phyloP scores from a whole-genome alignment of 2,797 vertebrate species.

The Pangasius mekongensis region DNA sequence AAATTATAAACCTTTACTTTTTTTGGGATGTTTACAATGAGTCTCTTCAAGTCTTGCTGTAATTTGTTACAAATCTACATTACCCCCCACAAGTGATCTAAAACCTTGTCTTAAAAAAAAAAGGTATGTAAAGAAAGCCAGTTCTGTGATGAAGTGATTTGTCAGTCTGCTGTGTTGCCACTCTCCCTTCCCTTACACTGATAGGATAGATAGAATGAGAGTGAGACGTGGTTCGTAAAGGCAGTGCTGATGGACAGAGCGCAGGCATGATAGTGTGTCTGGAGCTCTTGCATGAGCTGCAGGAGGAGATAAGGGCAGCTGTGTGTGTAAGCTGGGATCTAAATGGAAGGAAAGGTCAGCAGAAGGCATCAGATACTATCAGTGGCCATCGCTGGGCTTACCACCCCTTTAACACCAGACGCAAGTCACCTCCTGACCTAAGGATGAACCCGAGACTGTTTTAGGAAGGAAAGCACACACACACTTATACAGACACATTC shows the following conservation, averaged over 20 bases:
- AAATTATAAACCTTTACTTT: not conserved
- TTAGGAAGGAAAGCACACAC: conserved; percentile 12
- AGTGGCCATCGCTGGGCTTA: conserved; percentile 66
- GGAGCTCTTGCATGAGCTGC: conserved; percentile 72
- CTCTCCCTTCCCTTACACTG: conserved; percentile 68
- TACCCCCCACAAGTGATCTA: not conserved
- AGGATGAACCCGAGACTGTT: conserved; percentile 60
- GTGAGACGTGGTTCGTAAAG: conserved; percentile 68
- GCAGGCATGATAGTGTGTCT: conserved; percentile 65
- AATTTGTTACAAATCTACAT: not conserved
- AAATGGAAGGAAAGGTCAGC: conserved; percentile 71
- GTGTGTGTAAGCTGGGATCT: conserved; percentile 66
- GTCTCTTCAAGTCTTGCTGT: not conserved
- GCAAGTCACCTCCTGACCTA: conserved; percentile 65
- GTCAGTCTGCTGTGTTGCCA: conserved; percentile 70
- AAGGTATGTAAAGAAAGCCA: conserved; percentile 34
- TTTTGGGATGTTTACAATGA: not conserved
- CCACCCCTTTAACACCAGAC: conserved; percentile 67
- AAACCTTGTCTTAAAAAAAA: not conserved
- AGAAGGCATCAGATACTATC: conserved; percentile 70
- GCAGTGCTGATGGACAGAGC: conserved; percentile 73
- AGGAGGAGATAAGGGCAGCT: conserved; percentile 76
- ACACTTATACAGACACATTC: not conserved
- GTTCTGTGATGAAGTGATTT: conserved; percentile 67
- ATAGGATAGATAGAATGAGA: conserved; percentile 57